A percentile compares a stretch with the other conserved stretches of the same genome.
phyloP scores from a whole-genome alignment of 2,797 vertebrate species.

The Sebastes nivosus region DNA sequence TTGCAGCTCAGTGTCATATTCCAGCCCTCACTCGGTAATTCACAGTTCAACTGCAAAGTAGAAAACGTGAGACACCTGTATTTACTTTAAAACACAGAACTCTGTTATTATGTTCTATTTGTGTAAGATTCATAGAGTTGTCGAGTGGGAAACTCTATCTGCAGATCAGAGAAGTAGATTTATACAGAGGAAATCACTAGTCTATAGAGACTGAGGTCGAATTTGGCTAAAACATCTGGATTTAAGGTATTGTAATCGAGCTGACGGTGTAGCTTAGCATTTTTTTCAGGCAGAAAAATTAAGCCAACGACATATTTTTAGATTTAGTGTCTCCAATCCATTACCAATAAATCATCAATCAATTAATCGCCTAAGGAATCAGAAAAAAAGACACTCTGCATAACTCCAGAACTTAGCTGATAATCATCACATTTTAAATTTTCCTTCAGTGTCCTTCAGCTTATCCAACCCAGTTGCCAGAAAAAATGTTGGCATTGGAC shows the following conservation, averaged over 20 bases:
- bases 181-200: not conserved
- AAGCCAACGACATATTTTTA: not conserved
- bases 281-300: not conserved
- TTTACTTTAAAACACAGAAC: not conserved
- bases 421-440: not conserved
- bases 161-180: not conserved
- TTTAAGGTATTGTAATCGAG: not conserved
- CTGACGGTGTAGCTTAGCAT: not conserved
- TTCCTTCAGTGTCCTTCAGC: not conserved
- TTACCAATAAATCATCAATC: not conserved
- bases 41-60: not conserved
- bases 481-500: too few species aligned
- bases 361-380: not conserved
- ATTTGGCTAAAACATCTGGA: not conserved
- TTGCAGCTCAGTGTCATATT: not conserved
- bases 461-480: too few species aligned
- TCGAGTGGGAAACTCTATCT: not conserved
- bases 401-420: not conserved
- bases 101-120: not conserved
- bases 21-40: not conserved
- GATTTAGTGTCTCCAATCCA: not conserved
- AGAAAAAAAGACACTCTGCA: too few species aligned
- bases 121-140: not conserved
- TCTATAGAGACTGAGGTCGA: not conserved
- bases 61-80: not conserved